phyloP scores from a whole-genome alignment of 2,888 invertebrate species.

The Drosophila paracracens region DNA sequence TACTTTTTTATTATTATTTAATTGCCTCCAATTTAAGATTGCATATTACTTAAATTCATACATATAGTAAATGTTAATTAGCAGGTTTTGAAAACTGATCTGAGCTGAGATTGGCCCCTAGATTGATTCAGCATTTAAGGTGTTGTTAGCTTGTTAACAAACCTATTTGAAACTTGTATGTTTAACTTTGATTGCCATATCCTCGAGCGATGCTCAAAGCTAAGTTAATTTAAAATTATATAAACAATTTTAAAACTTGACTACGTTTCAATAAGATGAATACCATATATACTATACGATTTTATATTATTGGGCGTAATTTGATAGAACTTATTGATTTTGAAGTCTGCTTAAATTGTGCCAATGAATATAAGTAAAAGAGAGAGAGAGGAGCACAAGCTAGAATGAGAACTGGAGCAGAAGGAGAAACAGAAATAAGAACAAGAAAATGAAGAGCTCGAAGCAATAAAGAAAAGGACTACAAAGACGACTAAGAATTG shows the following conservation, averaged over 20 bases:
- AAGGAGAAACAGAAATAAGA: background rate
- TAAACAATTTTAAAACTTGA: background rate
- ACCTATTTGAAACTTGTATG: background rate
- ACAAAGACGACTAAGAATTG: slow-evolving; percentile 48
- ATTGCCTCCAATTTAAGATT: background rate
- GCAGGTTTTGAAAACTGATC: background rate
- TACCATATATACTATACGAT: background rate
- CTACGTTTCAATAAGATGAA: background rate
- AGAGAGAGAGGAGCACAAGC: background rate
- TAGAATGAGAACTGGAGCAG: background rate
- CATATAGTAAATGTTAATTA: background rate
- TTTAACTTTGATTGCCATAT: background rate
- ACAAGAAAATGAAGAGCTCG: slow-evolving; percentile 10
- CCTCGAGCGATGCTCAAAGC: background rate
- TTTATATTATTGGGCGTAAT: background rate
- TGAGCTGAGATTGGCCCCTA: background rate
- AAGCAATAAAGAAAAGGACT: slow-evolving; percentile 44
- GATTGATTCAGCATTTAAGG: background rate
- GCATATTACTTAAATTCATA: background rate
- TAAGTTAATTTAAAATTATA: background rate
- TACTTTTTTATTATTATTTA: background rate
- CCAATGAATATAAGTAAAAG: slow-evolving; percentile 6
- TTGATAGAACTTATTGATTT: slow-evolving; percentile 44
- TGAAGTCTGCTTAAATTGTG: slow-evolving; percentile 28
- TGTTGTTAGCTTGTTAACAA: background rate